These are phyloP conservation scores for Hetaerina americana DNA, from an alignment of 1,140 invertebrate genomes.

Conservation along the genomic window DNA sequence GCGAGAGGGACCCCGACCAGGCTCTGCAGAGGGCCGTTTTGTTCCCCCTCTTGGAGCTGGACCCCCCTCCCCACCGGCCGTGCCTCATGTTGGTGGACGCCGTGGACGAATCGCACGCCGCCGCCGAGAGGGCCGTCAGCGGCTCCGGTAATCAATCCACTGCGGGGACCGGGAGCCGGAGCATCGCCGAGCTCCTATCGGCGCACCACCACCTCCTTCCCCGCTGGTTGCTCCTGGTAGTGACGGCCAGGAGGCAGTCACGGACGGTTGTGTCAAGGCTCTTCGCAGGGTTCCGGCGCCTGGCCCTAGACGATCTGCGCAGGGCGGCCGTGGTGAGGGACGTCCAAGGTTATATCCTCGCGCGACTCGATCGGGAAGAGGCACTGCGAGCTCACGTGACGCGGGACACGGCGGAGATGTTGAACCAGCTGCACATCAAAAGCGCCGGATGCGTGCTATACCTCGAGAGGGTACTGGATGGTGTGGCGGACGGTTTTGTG, in stretches of 20 bases:
- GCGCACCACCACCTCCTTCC: constrained; percentile 87
- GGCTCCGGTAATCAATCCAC: constrained; percentile 27
- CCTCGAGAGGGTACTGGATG: constrained; percentile 82
- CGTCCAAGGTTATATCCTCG: constrained; percentile 89
- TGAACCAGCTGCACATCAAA: constrained; percentile 92
- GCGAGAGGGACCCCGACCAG: constrained; percentile 75
- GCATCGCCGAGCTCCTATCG: constrained; percentile 73
- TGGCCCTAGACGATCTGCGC: constrained; percentile 76
- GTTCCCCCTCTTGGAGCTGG: constrained; percentile 71
- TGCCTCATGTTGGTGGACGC: constrained; percentile 82
- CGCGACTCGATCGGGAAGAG: constrained; percentile 72
- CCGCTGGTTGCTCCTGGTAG: constrained; percentile 81
- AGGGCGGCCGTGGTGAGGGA: constrained; percentile 81
- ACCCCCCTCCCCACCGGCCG: constrained; percentile 63
- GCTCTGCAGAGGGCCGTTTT: constrained; percentile 79
- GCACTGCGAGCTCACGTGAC: constrained; percentile 64
- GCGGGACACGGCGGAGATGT: constrained; percentile 78
- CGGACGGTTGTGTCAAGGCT: constrained; percentile 71
- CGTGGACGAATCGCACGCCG: constrained; percentile 61
- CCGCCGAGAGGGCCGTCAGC: constrained; percentile 21
- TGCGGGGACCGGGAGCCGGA: constrained; percentile 31
- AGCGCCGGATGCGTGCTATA: constrained; percentile 93
- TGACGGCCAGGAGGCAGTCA: constrained; percentile 61
- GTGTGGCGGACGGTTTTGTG: constrained; percentile 85
- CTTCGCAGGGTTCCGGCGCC: constrained; percentile 90